Percentiles rank a stretch among this genome's conserved stretches.
Conservation (phyloP, 2,888 invertebrate genomes). For the Parthenolecanium corni region DNA sequence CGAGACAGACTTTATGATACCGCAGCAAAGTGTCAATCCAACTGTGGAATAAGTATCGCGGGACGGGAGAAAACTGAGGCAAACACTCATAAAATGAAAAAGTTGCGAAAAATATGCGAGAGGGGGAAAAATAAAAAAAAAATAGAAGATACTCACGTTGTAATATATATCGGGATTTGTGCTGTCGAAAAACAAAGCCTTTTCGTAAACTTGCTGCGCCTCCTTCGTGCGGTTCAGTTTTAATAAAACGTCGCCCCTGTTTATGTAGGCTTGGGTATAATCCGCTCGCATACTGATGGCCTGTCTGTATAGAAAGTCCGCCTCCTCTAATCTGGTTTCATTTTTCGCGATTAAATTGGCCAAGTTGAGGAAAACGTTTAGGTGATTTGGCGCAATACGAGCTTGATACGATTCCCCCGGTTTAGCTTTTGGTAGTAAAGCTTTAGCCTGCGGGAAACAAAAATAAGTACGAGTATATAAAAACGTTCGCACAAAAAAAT, state of each 20-base stretch:
- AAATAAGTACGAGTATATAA: background rate
- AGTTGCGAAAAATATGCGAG: too few species aligned
- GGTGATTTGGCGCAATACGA: constrained; percentile 86
- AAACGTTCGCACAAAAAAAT: background rate
- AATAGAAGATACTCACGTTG: constrained; percentile 54
- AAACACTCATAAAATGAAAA: too few species aligned
- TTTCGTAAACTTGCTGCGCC: constrained; percentile 87
- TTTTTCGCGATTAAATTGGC: constrained; percentile 91
- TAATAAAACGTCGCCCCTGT: constrained; percentile 89
- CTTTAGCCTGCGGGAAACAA: constrained; percentile 53
- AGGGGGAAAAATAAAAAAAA: too few species aligned
- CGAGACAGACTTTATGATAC: too few species aligned
- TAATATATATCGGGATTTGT: constrained; percentile 91
- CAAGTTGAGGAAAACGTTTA: constrained; percentile 89
- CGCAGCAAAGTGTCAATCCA: too few species aligned
- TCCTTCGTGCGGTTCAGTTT: constrained; percentile 87
- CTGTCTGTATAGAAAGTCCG: constrained; percentile 83
- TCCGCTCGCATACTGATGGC: constrained; percentile 96
- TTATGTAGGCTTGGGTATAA: constrained; percentile 92
- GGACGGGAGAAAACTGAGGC: too few species aligned
- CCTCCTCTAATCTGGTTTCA: constrained; percentile 80
- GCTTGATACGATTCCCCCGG: constrained; percentile 92
- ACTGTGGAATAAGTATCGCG: too few species aligned
- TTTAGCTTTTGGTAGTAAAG: constrained; percentile 76
- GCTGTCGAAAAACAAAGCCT: constrained; percentile 82